Base-by-base conservation (phyloP, 2,888 invertebrate genomes). In the Xylocampa areola region DNA sequence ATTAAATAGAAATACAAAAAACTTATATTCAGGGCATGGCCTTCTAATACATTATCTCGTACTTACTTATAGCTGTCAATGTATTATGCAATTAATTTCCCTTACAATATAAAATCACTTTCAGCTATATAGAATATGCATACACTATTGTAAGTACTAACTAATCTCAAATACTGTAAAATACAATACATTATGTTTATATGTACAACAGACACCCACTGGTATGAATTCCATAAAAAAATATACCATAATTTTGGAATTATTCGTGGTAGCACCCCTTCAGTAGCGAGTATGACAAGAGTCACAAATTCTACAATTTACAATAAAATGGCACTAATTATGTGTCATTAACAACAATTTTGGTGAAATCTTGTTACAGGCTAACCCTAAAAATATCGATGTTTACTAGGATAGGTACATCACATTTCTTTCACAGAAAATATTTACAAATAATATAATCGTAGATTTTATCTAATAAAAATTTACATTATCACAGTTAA, bases 261-360 rank as follows among this genome's bases (percentile, higher is more conserved):
- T 92, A 94, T 94, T 90, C 88, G 92, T 94, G 94, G 94, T 94
- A 94, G 94, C 94, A 94, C 94, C 94, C 94, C 94, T 92, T 93
- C 92, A 90, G 86, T 91, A 94, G 94, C 94, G 89, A 93, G 94
- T 94, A 94, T 94, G 94, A 94, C 94, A 94, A 94, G 94, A 94
- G 94, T 94, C 94, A 94, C 94, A 91, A 90, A 83, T 87, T 89
- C 87, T 91, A 92, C 85, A 91, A 91, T 93, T 91, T 92, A 93
- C 90, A 93, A 91, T 90, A 87, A 92, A 91, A 94, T 94, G 94
- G 94, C 94, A 94, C 94, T 89, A 85, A 85, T 85, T 84, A 81
- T 87, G 94, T 93, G 94, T 94, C 93, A 92, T 92, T 84, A 90
- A 91, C 87, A 90, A 92, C 89, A 89, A 89, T 84, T 84, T 80